phyloP scores from a whole-genome alignment of 2,888 invertebrate species.

The Ecliptopera silaceata region DNA sequence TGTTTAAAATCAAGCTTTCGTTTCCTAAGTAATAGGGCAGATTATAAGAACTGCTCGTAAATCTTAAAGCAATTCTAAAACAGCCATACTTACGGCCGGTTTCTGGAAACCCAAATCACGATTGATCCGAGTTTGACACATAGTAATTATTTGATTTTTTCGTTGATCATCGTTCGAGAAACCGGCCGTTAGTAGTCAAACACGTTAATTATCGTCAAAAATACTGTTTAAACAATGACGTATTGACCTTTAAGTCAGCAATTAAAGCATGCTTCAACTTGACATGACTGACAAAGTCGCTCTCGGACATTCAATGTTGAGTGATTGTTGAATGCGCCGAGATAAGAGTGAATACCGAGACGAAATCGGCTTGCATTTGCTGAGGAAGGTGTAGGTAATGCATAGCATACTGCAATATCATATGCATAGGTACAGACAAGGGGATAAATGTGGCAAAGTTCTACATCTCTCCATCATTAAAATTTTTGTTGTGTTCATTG shows the following conservation, averaged over 20 bases:
- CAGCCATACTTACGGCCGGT: neutral
- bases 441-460: too few species aligned
- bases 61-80: neutral
- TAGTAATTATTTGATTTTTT: too few species aligned
- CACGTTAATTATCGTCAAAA: slow-evolving; percentile 5
- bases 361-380: neutral
- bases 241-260: slow-evolving; percentile 9
- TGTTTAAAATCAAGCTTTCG: too few species aligned
- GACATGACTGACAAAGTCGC: slow-evolving; percentile 1
- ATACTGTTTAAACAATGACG: slow-evolving; percentile 4
- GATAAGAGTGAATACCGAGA: neutral
- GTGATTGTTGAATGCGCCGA: slow-evolving; percentile 1
- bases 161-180: too few species aligned
- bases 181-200: neutral
- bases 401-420: too few species aligned
- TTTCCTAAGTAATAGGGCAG: too few species aligned
- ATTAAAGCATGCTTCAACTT: slow-evolving; percentile 1
- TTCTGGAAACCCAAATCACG: too few species aligned
- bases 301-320: slow-evolving; percentile 9
- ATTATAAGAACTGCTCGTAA: neutral
- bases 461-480: too few species aligned
- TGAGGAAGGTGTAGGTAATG: too few species aligned
- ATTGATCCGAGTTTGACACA: too few species aligned
- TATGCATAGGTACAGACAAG: too few species aligned
- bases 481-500: too few species aligned